Evolutionary conservation across 2,113 vertebrate species (phyloP), one percentile per base, ranked within the genome.

Genomic region (Lepus timidus): DNA sequence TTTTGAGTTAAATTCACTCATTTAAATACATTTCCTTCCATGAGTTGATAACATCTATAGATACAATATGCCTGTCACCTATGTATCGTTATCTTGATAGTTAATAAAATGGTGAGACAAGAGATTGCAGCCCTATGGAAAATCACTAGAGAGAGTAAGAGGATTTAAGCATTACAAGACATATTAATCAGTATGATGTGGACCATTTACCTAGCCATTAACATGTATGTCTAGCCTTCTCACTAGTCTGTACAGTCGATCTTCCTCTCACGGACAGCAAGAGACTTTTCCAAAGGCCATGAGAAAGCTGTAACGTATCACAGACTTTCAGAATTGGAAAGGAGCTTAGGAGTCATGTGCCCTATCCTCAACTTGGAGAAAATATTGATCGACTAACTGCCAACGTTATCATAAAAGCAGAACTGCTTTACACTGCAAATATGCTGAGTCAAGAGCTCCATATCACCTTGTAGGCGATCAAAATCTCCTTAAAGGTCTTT

Each of bases 321-420:
- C 33, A 22, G 52, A 91, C 51, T 91, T 95, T 89, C 79, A 95
- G 68, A 94, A 79, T 74, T 91, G 93, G 88, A 71, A 95, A 73
- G 12, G 44, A 88, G 29, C 55, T 88, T 91, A 83, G 65, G 27
- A 76, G 84, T 86, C 49, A 79, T 9, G 1, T 58, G 71, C 29
- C 9, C 11, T 25, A 73, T 76, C 81, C 70, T 95, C 68, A 93
- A n/a, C 49, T 88, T 90, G 62, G 51, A 88, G n/a, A 88, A 89
- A 71, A 74, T 86, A 93, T 73, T 93, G 79, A 73, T 62, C 61
- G 92, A 87, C 29, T 86, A 31, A 75, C 61, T 67, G 13, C 36
- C 78, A 58, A 71, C 44, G 11, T 49, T 80, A 73, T 73, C n/a
- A 36, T 0, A 6, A 78, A 74, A 58, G 25, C 9, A 88, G 29